Conservation (phyloP, 2,888 invertebrate species). For the Ophion ellenae region DNA sequence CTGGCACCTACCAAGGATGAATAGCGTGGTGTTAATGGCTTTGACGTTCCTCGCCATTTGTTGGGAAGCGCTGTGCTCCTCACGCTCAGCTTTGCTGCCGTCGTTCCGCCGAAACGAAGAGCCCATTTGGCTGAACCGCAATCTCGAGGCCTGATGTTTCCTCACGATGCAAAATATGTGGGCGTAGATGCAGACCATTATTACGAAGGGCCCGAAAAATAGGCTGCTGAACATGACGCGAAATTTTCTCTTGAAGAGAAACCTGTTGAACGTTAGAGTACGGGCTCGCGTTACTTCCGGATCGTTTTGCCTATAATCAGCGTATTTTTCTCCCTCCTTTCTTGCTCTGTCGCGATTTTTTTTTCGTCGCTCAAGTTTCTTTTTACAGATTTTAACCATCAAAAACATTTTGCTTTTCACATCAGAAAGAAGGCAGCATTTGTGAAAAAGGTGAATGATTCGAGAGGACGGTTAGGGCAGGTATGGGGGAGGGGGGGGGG, state of each 20-base stretch:
- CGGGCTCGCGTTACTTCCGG: not conserved
- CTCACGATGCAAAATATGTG: conserved; percentile 86
- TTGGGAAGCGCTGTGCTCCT: conserved; percentile 66
- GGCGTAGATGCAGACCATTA: conserved; percentile 87
- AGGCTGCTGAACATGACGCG: conserved; percentile 85
- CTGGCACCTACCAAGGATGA: conserved; percentile 85
- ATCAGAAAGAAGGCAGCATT: not conserved
- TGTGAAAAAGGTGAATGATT: not conserved
- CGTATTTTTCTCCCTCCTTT: too few species aligned
- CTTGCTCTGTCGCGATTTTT: too few species aligned
- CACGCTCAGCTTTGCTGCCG: conserved; percentile 27
- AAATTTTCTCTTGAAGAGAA: conserved; percentile 83
- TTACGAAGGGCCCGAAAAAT: conserved; percentile 86
- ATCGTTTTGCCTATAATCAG: not conserved
- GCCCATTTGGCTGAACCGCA: conserved; percentile 82
- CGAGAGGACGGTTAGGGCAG: not conserved
- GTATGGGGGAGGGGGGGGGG: not conserved
- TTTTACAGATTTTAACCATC: not conserved
- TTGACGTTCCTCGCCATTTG: conserved; percentile 85
- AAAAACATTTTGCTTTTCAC: not conserved
- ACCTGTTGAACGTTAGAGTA: conserved; percentile 75
- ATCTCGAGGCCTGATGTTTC: conserved; percentile 85
- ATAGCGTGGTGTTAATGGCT: conserved; percentile 87
- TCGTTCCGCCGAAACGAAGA: conserved; percentile 64
- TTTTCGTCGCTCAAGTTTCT: too few species aligned